Conservation (phyloP, 2,888 invertebrate species). For the Trichacis sp. region DNA sequence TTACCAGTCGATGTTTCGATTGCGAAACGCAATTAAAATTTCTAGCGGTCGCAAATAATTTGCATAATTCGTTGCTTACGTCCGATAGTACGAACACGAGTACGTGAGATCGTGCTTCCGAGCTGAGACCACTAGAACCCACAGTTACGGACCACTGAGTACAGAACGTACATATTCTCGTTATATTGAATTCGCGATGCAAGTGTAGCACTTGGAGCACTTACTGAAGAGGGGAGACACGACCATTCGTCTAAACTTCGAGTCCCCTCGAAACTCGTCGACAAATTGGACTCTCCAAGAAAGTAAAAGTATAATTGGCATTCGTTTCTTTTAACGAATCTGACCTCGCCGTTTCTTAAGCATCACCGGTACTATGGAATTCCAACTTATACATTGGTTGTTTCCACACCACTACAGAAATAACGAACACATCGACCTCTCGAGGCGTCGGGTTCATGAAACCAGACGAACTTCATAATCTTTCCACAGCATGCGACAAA, state of each 20-base stretch:
- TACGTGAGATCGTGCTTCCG: conserved; percentile 23
- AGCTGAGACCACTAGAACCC: conserved; percentile 40
- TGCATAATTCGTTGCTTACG: conserved; percentile 26
- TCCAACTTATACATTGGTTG: too few species aligned
- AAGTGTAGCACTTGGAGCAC: conserved; percentile 43
- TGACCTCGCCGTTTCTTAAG: conserved; percentile 25
- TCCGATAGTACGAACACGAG: conserved; percentile 24
- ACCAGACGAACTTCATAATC: background rate
- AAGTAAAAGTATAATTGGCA: conserved; percentile 65
- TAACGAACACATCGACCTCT: too few species aligned
- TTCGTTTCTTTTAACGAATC: conserved; percentile 59
- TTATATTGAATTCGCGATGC: conserved; percentile 43
- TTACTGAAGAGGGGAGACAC: conserved; percentile 50
- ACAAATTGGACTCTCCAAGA: conserved; percentile 62
- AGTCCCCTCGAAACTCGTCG: conserved; percentile 61
- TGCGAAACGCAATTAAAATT: background rate
- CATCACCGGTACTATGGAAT: too few species aligned
- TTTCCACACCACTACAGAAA: too few species aligned
- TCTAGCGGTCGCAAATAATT: conserved; percentile 2
- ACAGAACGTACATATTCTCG: conserved; percentile 39
- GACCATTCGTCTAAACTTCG: conserved; percentile 61
- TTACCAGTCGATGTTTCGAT: too few species aligned
- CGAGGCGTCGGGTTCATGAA: too few species aligned
- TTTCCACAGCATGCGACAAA: background rate
- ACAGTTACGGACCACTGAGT: conserved; percentile 39